Evolutionary conservation across 2,113 vertebrate species (phyloP), one percentile per base, ranked within the genome.

Genomic region (Brienomyrus longianalis): DNA sequence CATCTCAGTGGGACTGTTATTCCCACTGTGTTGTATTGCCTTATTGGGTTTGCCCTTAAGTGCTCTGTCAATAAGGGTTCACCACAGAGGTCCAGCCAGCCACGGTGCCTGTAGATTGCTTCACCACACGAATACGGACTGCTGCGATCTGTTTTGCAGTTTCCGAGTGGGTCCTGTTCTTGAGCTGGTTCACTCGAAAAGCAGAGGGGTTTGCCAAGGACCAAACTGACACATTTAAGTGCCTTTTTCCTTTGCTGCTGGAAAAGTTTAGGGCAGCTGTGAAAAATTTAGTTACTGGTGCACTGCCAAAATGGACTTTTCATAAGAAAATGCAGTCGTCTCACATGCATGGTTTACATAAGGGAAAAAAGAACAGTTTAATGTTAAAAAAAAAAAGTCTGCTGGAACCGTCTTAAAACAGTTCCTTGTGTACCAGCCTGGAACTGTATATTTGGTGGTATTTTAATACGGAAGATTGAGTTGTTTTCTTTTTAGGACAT

Each of bases 241-340:
- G 66, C 89, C 80, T 89, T 84, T 56, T 84, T 84, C 51, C 23
- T 89, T 13, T 62, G 89, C 52, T 56, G 35, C 85, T 89, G 70
- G 39, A 83, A 47, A 13, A 62, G 52, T 89, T 15, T 59, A 85
- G 50, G 70, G 70, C 27, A 52, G 77, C 52, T 47, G 1, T 48
- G 51, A 52, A 59, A 48, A 52, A 56, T 85, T 7, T 39, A 84
- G 62, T 89, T 59, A 27, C 45, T 23, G 27, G 31, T 54, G 47
- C 66, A 52, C 13, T 89, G 35, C 47, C 50, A 84, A 84, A 84
- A 39, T 39, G 35, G 74, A 77, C 74, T 77, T 35, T 77, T 77
- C 15, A 19, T 77, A 77, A 19, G 35, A 80, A 39, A 43, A 21
- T 80, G 17, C 4, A 31, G 9, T 17, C 70, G 5, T 77, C 31